Base-by-base conservation (phyloP, 2,113 vertebrate species). In the Amia ocellicauda region DNA sequence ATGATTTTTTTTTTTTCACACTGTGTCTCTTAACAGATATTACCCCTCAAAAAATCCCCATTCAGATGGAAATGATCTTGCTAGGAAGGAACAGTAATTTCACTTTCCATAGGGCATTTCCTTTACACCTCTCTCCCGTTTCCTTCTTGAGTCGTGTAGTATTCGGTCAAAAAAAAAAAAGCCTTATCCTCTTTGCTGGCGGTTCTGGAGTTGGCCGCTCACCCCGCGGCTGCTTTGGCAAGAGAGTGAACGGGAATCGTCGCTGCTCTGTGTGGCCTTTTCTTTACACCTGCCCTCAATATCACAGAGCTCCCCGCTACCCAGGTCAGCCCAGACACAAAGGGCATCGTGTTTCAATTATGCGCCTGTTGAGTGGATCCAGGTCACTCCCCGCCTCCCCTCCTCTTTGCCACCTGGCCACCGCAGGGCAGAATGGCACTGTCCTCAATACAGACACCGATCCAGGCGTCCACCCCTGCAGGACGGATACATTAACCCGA, bases 201-300 rank as follows among this genome's bases (percentile, higher is more conserved):
- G 5, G 14, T 47, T 47, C 45, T 47, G 2, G 7, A 47, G n/a
- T n/a, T 47, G 45, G 16, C n/a, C 2, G n/a, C 14, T 3, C 13
- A n/a, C 45, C 45, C n/a, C 16, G n/a, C 13, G n/a, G n/a, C 13
- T 47, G 4, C 16, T n/a, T 17, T 47, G 45, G 73, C 73, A 74
- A 70, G 80, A 69, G 70, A 80, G 11, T 17, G 31, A 47, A 47
- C 13, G n/a, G 16, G 45, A 47, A 4, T n/a, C 45, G 10, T n/a
- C 51, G 7, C 47, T 5, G 5, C 17, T 50, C 5, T 7, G 16
- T 17, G 17, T 14, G 23, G 51, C 51, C 20, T 24, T n/a, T n/a
- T 54, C 51, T 2, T 19, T 54, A 54, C 51, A 54, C 51, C 51
- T 54, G 51, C 22, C 51, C 24, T 54, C n/a, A 22, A 27, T 3